phyloP scores from a whole-genome alignment of 2,888 invertebrate genomes.

The Serripes groenlandicus region DNA sequence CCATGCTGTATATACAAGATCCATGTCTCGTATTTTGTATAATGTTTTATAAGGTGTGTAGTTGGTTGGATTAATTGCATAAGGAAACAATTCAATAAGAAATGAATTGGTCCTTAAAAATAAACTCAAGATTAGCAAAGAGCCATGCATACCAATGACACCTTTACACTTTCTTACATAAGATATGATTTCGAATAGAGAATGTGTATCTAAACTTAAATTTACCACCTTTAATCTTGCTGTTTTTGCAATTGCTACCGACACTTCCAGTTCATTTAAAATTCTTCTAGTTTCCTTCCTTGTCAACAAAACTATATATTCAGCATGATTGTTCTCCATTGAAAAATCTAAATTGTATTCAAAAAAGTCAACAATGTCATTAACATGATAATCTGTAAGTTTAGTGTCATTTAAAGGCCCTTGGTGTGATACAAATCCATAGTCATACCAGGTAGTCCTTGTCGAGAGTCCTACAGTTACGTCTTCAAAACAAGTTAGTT shows the following conservation, averaged over 20 bases:
- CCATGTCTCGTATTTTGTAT: constrained; percentile 81
- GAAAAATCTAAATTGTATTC: constrained; percentile 48
- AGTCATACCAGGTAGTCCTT: constrained; percentile 87
- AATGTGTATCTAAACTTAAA: constrained; percentile 79
- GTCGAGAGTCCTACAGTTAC: constrained; percentile 85
- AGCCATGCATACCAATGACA: constrained; percentile 87
- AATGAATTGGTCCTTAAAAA: constrained; percentile 85
- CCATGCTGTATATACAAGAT: constrained; percentile 86
- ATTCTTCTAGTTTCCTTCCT: constrained; percentile 86
- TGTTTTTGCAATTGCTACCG: constrained; percentile 75
- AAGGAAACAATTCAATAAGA: constrained; percentile 88
- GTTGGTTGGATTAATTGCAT: constrained; percentile 86
- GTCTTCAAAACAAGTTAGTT: constrained; percentile 85
- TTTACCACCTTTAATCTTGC: constrained; percentile 78
- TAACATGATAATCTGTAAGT: constrained; percentile 71
- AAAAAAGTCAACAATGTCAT: constrained; percentile 63
- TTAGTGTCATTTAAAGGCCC: constrained; percentile 81
- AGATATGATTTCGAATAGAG: constrained; percentile 80
- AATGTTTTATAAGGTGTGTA: constrained; percentile 87
- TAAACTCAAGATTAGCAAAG: constrained; percentile 86
- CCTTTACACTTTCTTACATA: constrained; percentile 76
- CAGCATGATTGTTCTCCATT: constrained; percentile 1
- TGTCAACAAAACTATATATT: constrained; percentile 81
- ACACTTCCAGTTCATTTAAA: constrained; percentile 86
- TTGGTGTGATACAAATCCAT: constrained; percentile 87